Conservation (phyloP, 1,140 invertebrate species). For the Acyrthosiphon pisum region DNA sequence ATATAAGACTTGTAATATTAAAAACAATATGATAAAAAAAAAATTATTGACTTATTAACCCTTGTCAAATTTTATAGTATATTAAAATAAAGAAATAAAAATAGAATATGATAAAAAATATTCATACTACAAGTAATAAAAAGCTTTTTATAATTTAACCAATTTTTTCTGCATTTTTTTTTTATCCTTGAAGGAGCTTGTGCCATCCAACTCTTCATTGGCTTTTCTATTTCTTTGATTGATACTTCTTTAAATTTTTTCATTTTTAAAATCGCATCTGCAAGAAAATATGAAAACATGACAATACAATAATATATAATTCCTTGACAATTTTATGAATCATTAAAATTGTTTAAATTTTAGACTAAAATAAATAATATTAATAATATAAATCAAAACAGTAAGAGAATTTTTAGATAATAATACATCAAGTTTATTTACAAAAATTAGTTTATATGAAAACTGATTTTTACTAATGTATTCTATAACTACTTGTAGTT, state of each 20-base stretch:
- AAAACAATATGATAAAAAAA: too few relatives aligned
- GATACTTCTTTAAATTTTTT: neutral
- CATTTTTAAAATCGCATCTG: neutral
- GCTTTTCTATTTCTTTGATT: conserved; percentile 14
- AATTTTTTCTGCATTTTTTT: neutral
- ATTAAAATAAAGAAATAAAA: too few relatives aligned
- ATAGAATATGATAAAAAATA: too few relatives aligned
- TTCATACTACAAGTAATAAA: too few relatives aligned
- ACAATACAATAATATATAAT: neutral
- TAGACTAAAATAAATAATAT: neutral
- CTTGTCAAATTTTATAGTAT: too few relatives aligned
- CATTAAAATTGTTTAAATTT: neutral
- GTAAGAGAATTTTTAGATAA: neutral
- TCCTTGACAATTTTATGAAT: neutral
- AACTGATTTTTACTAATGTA: neutral
- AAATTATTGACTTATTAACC: too few relatives aligned
- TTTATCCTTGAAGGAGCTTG: neutral
- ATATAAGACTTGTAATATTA: neutral
- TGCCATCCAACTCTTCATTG: conserved; percentile 3
- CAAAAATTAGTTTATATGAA: too few relatives aligned
- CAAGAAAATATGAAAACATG: neutral
- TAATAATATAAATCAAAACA: too few relatives aligned
- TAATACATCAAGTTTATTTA: neutral
- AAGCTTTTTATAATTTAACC: neutral
- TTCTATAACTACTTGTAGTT: neutral